These are phyloP conservation scores for Phoenicopterus ruber DNA, from an alignment of 2,113 vertebrate genomes.

Conservation along the genomic window DNA sequence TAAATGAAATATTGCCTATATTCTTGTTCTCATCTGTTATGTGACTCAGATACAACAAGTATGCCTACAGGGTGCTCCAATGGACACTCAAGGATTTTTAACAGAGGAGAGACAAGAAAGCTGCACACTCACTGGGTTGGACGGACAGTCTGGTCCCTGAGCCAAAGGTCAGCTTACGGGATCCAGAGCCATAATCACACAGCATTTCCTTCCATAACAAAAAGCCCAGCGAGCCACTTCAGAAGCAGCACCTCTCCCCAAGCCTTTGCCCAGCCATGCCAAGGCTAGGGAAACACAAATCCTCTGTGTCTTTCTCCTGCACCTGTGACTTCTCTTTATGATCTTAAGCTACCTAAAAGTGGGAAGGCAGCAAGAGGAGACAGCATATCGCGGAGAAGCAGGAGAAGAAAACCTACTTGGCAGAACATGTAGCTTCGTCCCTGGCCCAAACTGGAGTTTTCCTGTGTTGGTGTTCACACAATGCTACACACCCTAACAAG, in stretches of 20 bases:
- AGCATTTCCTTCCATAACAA: too few relatives aligned
- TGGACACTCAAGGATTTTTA: too few relatives aligned
- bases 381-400: not conserved
- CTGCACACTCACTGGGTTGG: too few relatives aligned
- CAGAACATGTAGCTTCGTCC: not conserved
- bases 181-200: too few relatives aligned
- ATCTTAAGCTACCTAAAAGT: not conserved
- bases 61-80: too few relatives aligned
- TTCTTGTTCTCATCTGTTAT: not conserved
- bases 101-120: too few relatives aligned
- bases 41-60: not conserved
- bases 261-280: too few relatives aligned
- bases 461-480: not conserved
- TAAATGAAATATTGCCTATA: too few relatives aligned
- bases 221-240: too few relatives aligned
- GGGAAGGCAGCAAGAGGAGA: not conserved
- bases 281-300: not conserved
- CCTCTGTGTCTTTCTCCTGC: not conserved
- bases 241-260: too few relatives aligned
- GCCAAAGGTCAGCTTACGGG: too few relatives aligned
- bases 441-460: not conserved
- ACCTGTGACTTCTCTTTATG: not conserved
- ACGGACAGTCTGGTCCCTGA: too few relatives aligned
- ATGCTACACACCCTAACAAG: not conserved
- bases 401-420: not conserved